Percentiles rank a stretch among this genome's conserved stretches.
Conservation (phyloP, 2,797 vertebrate genomes). For the Bradypus variegatus region DNA sequence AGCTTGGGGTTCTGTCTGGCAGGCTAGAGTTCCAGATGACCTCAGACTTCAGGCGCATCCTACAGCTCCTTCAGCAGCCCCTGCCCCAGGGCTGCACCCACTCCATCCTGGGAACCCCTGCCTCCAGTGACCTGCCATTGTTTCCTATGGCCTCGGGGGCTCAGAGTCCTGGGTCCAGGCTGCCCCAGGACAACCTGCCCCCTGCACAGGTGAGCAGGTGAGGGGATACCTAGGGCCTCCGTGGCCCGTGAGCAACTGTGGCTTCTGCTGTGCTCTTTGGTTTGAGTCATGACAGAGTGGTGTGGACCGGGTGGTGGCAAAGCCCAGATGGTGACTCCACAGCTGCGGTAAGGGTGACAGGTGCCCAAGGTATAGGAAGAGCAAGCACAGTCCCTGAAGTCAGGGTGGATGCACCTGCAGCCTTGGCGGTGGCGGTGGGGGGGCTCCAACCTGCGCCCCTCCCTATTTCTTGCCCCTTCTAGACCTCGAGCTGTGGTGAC, state of each 20-base stretch:
- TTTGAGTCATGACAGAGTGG: not conserved
- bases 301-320: not conserved
- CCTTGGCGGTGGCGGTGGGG: too few species aligned
- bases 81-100: slow-evolving; percentile 84
- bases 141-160: slow-evolving; percentile 43
- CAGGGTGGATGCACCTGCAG: not conserved
- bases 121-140: slow-evolving; percentile 74
- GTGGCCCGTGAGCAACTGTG: not conserved
- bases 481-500: slow-evolving; percentile 76
- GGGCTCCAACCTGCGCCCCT: not conserved
- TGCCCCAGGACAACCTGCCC: not conserved
- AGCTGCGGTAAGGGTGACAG: not conserved
- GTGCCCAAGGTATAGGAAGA: not conserved
- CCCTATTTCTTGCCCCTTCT: slow-evolving; percentile 45
- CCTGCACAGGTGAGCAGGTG: slow-evolving; percentile 66
- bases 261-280: not conserved
- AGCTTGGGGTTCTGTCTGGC: slow-evolving; percentile 50
- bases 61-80: slow-evolving; percentile 93
- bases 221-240: not conserved
- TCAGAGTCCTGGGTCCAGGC: slow-evolving; percentile 1
- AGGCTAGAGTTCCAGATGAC: slow-evolving; percentile 96
- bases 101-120: slow-evolving; percentile 83
- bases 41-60: slow-evolving; percentile 90
- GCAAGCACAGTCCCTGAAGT: not conserved
- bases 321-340: not conserved